Evolutionary conservation across 1,140 invertebrate species (phyloP).

Genomic region (Sycobia sp.): DNA sequence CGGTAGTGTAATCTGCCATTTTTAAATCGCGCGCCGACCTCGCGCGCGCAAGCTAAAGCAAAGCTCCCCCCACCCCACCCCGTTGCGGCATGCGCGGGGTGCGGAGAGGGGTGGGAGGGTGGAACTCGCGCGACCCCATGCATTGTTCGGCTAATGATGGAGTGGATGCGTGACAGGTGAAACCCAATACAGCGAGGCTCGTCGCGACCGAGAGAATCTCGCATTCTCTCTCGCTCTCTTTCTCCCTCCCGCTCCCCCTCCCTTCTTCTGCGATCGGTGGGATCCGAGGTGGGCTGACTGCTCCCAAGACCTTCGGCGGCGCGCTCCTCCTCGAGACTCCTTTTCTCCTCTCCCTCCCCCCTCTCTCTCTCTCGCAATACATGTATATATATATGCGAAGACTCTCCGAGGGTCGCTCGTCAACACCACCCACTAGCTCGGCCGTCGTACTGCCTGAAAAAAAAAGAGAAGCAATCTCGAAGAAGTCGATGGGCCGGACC

Average conservation of each 20-base stretch:
- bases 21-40: conserved; percentile 38
- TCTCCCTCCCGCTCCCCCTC: conserved; percentile 30
- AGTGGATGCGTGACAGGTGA: conserved; percentile 58
- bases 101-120: conserved; percentile 28
- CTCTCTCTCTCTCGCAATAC: too few species aligned
- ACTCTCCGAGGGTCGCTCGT: too few species aligned
- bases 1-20: too few species aligned
- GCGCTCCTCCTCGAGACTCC: conserved; percentile 27
- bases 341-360: too few species aligned
- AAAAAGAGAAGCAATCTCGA: too few species aligned
- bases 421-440: conserved; percentile 43
- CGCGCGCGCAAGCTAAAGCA: too few species aligned
- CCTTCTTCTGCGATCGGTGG: too few species aligned
- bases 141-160: conserved; percentile 57
- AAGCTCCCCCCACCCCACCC: too few species aligned
- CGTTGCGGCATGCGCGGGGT: not conserved
- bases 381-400: too few species aligned
- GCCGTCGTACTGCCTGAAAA: too few species aligned
- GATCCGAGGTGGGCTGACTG: conserved; percentile 40
- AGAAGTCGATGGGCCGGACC: too few species aligned
- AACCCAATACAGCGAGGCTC: conserved; percentile 51
- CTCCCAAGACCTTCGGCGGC: conserved; percentile 49
- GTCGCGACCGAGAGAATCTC: conserved; percentile 25
- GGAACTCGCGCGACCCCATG: conserved; percentile 40
- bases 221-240: not conserved